Base-by-base conservation (phyloP, 2,888 invertebrate species). In the Sinhomidia bicolor region DNA sequence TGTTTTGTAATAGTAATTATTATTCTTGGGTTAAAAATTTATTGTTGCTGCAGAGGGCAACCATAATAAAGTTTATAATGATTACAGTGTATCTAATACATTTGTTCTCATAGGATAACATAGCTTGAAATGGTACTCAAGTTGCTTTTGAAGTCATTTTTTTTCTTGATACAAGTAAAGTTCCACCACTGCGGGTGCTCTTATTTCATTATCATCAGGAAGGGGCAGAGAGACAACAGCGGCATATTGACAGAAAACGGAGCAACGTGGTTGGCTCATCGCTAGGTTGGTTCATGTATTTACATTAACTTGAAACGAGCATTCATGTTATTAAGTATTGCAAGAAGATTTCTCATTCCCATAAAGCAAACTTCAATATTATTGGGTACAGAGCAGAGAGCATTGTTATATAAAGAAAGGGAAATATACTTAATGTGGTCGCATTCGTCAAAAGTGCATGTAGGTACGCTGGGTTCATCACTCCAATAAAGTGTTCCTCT, bases 271-370 rank as follows among this genome's bases (percentile, higher is more conserved):
- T 65, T 65, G n/a, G 32, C 7, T 32, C 32, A 65, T 65, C 3
- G 36, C 14, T n/a, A 36, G 47, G 47, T 47, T 23, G 29, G 57
- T 47, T 65, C 65, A 65, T 47, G 81, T 65, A 47, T 32, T 65
- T 47, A 81, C 81, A 65, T 81, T 81, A 80, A 62, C 80, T 80
- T 62, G 10, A 36, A 57, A 74, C 62, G 32, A 62, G 29, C 23
- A 10, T 5, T 14, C 36, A 36, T 5, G 36, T 36, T 5, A 36
- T 3, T 36, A 36, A 7, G 36, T 36, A 36, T 36, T 47, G 7
- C 36, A 5, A 36, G 4, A 47, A 47, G 44, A 7, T 47, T 47
- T 14, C 44, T 47, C 44, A 47, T 12, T 1, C 36, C 36, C 36
- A 36, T 36, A 36, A 36, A 36, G 36, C n/a, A n/a, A n/a, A n/a